phyloP scores from a whole-genome alignment of 2,113 vertebrate species.

The Zosterops hypoxanthus region DNA sequence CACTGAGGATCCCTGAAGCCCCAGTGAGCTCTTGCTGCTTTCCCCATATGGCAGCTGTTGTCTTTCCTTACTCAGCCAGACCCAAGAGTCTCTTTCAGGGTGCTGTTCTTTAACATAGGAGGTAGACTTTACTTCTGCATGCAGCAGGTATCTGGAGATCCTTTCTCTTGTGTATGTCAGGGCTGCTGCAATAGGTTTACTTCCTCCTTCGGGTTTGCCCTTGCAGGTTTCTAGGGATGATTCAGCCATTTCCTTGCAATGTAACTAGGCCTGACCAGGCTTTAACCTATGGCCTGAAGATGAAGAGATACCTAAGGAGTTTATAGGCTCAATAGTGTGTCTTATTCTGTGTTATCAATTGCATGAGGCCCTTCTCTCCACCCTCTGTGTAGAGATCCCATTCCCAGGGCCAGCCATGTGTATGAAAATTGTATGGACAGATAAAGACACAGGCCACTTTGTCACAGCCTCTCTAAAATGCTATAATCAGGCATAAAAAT shows the following conservation, averaged over 20 bases:
- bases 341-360: background rate
- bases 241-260: background rate
- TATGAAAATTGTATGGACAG: background rate
- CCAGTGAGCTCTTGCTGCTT: background rate
- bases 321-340: background rate
- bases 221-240: background rate
- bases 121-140: background rate
- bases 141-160: background rate
- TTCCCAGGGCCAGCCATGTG: background rate
- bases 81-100: background rate
- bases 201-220: background rate
- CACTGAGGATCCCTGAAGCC: background rate
- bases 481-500: background rate
- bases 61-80: background rate
- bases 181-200: background rate
- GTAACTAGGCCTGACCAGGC: background rate
- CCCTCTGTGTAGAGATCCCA: background rate
- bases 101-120: background rate
- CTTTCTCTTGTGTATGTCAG: background rate
- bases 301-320: background rate
- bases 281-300: background rate
- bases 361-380: background rate
- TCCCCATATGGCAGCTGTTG: background rate
- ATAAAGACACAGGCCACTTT: background rate
- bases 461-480: background rate